phyloP scores from a whole-genome alignment of 1,140 invertebrate species.

The Calliopsis andreniformis region DNA sequence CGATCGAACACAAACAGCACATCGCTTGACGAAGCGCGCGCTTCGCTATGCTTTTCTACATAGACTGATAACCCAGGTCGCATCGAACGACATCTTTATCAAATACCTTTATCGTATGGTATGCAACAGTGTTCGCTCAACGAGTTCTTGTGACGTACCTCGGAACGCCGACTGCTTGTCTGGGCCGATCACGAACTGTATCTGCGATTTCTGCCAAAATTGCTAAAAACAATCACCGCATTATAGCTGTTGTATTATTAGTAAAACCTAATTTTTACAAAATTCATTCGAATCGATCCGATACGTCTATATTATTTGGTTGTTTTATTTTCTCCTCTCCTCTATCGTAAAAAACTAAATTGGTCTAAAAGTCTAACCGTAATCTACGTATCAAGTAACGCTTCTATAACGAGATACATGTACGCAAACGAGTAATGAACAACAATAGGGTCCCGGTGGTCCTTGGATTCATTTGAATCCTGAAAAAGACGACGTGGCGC shows the following conservation, averaged over 20 bases:
- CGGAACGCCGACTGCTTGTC: too few species aligned
- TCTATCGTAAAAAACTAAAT: slow-evolving; percentile 53
- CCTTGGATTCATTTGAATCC: not conserved
- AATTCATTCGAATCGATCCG: slow-evolving; percentile 6
- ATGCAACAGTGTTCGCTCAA: too few species aligned
- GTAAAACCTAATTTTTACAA: slow-evolving; percentile 5
- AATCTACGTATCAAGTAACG: slow-evolving; percentile 49
- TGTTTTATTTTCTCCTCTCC: slow-evolving; percentile 23
- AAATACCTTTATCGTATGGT: too few species aligned
- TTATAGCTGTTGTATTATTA: too few species aligned
- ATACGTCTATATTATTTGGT: slow-evolving; percentile 48
- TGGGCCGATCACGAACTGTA: too few species aligned
- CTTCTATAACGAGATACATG: slow-evolving; percentile 51
- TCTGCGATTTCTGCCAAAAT: too few species aligned
- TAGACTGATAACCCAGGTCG: slow-evolving; percentile 14
- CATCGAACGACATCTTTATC: not conserved
- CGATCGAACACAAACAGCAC: too few species aligned
- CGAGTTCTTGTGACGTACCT: too few species aligned
- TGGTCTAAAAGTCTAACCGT: slow-evolving; percentile 50
- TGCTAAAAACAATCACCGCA: too few species aligned
- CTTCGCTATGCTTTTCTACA: not conserved
- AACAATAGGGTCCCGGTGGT: slow-evolving; percentile 44
- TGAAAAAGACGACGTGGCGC: not conserved
- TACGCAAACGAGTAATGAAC: slow-evolving; percentile 49
- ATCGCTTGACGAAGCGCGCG: too few species aligned